Conservation (phyloP, 2,888 invertebrate species). For the Amphipoea oculea region DNA sequence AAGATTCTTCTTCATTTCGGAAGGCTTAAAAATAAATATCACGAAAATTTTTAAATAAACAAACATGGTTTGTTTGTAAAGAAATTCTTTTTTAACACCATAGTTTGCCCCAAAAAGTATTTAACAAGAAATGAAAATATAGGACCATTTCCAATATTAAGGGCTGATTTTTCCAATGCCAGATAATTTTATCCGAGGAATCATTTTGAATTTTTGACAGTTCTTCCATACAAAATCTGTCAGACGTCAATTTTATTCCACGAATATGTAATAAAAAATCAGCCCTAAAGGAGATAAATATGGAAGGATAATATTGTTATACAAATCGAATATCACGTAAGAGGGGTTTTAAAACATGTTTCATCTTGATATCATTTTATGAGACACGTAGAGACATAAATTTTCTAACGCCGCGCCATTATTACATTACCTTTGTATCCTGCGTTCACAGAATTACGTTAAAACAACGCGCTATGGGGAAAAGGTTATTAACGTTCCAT, state of each 20-base stretch:
- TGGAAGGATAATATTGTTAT: background rate
- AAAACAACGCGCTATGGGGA: constrained; percentile 24
- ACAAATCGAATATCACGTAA: constrained; percentile 7
- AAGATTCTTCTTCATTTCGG: background rate
- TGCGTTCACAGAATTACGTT: constrained; percentile 39
- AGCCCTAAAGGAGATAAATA: background rate
- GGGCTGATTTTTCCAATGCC: background rate
- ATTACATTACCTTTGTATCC: constrained; percentile 42
- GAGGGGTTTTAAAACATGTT: constrained; percentile 10
- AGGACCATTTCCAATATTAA: background rate
- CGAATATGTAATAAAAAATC: background rate
- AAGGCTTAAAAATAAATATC: background rate
- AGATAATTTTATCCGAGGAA: background rate
- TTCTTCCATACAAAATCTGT: background rate
- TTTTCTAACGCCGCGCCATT: constrained; percentile 34
- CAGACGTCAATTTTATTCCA: background rate
- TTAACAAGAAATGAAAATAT: background rate
- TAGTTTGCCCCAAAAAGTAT: background rate
- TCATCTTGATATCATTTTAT: constrained; percentile 25
- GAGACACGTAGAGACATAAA: constrained; percentile 41
- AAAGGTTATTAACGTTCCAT: constrained; percentile 36
- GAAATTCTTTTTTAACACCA: background rate
- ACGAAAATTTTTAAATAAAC: background rate
- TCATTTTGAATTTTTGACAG: background rate
- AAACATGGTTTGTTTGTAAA: too few species aligned